phyloP scores from a whole-genome alignment of 2,797 vertebrate species.

The Chaetodon trifasciatus region DNA sequence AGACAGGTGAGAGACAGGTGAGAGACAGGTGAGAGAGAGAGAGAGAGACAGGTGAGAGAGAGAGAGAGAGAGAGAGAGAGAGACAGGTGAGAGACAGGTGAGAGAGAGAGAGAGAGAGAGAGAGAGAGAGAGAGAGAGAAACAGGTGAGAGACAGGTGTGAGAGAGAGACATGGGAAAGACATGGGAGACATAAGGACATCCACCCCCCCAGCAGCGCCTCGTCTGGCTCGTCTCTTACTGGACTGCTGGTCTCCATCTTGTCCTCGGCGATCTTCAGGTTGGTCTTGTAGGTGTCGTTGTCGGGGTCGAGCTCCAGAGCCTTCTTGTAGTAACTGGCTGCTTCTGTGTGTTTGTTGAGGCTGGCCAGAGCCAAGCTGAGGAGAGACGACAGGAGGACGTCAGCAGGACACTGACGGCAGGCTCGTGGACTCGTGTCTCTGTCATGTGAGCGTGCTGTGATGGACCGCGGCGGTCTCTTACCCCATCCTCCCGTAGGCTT shows the following conservation, averaged over 20 bases:
- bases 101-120: no score
- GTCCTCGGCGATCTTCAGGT: constrained; percentile 95
- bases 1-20: no score
- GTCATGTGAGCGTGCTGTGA: no score
- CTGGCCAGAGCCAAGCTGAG: constrained; percentile 93
- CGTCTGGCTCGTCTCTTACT: constrained; percentile 72
- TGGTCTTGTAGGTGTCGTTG: constrained; percentile 95
- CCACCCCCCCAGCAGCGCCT: no score
- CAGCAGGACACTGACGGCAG: no score
- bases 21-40: no score
- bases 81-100: no score
- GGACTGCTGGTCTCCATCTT: constrained; percentile 95
- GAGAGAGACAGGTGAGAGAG: no score
- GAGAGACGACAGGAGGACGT: neutral
- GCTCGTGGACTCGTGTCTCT: no score
- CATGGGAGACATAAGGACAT: no score
- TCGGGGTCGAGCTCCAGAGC: constrained; percentile 95
- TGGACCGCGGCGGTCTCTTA: constrained; percentile 54
- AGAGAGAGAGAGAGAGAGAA: neutral
- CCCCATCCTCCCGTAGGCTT: constrained; percentile 98
- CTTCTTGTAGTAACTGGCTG: constrained; percentile 92
- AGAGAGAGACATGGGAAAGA: no score
- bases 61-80: neutral
- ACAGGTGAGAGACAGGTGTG: no score
- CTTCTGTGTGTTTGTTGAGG: constrained; percentile 94